phyloP scores from a whole-genome alignment of 2,888 invertebrate species.

The Amiota minor region DNA sequence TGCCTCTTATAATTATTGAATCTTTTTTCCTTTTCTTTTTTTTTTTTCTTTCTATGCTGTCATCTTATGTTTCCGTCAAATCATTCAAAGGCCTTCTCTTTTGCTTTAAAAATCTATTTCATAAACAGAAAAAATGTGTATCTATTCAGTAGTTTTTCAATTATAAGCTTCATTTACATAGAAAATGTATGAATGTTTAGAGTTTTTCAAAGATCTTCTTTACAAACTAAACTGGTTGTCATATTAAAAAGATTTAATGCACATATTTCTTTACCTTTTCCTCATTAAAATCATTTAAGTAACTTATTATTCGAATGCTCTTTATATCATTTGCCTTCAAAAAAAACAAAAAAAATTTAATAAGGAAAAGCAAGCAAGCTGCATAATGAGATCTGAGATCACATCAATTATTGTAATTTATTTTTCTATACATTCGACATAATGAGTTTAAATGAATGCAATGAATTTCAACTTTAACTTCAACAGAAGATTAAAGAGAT shows the following conservation, averaged over 20 bases:
- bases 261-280: not conserved
- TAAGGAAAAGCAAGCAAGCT: not conserved
- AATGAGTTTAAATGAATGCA: slow-evolving; percentile 18
- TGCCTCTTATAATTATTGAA: no score
- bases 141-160: no score
- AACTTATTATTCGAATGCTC: not conserved
- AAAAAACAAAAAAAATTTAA: slow-evolving; percentile 2
- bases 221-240: not conserved
- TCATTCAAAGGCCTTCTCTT: no score
- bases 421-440: not conserved
- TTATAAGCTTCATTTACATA: no score
- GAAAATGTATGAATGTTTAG: no score
- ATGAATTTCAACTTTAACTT: not conserved
- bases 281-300: slow-evolving; percentile 7
- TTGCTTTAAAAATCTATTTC: no score
- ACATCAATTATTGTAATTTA: slow-evolving; percentile 6
- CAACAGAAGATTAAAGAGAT: not conserved
- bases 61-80: no score
- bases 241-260: not conserved
- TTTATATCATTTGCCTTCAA: not conserved
- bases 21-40: no score
- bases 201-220: not conserved
- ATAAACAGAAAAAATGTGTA: no score
- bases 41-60: no score
- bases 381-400: slow-evolving; percentile 4